Base-by-base conservation (phyloP, 2,797 vertebrate species). In the Enoplosus armatus region DNA sequence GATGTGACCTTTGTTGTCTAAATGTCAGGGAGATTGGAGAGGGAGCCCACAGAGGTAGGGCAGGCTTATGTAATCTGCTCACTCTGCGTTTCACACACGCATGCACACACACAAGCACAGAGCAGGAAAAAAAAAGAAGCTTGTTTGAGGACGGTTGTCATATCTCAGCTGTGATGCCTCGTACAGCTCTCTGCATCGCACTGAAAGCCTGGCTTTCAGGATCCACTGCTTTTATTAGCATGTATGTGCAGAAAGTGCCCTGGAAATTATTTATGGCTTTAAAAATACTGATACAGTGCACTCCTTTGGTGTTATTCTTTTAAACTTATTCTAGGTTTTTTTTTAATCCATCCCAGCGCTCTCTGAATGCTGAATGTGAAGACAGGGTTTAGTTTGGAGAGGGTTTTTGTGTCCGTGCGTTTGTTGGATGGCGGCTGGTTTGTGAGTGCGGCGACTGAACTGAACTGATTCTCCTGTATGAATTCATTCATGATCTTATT, bases 1-100 rank as follows among this genome's bases (percentile, higher is more conserved):
- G 92, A 95, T 96, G 94, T 94, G 95, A 96, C 95, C 95, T 95
- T 96, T 95, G 93, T 94, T 95, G 93, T 96, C 93, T 94, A 96
- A 96, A 96, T 96, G 95, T 95, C 95, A 96, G 89, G 72, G 91
- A 93, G 92, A 90, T 92, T 90, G 91, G 87, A 87, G 90, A 90
- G 92, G 85, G 91, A 92, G 91, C 90, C 92, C 89, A 92, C 89
- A 87, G 92, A 92, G 93, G 89, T 90, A 92, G 85, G 89, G 88
- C 85, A 72, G 83, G 85, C 84, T 95, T 96, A 95, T 91, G 87
- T 94, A 95, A 95, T 93, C 86, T 87, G 81, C 85, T 85, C 88
- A 79, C 87, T 76, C 80, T 83, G 85, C 77, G 72, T 86, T 87
- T 80, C 89, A 89, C 82, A 85, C 88, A 83, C 85, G 72, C 75